Conservation (phyloP, 2,797 vertebrate species). For the Catamblyrhynchus diadema region DNA sequence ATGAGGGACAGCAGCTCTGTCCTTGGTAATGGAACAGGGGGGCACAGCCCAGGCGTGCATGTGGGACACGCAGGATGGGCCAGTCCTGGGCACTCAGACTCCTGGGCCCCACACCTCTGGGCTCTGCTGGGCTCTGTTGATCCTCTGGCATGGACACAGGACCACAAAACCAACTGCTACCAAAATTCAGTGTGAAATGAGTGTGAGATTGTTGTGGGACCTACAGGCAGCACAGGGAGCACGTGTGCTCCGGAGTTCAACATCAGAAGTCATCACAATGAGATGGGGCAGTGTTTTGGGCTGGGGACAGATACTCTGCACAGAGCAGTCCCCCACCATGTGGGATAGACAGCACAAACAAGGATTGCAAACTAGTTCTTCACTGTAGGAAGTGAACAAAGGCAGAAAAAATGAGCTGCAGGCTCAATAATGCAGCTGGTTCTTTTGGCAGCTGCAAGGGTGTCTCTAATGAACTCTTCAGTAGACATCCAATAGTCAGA, state of each 20-base stretch:
- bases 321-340: background rate
- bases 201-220: background rate
- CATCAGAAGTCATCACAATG: background rate
- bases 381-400: background rate
- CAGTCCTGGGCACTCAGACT: background rate
- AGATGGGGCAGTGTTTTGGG: background rate
- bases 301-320: background rate
- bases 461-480: background rate
- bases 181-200: background rate
- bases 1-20: background rate
- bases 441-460: background rate
- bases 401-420: background rate
- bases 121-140: background rate
- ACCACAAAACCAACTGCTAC: background rate
- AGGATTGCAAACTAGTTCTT: background rate
- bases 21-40: fast-evolving
- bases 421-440: background rate
- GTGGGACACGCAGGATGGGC: background rate
- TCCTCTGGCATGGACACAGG: background rate
- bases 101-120: background rate
- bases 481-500: background rate
- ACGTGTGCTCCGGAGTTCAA: background rate
- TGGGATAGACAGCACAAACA: background rate
- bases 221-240: background rate
- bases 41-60: background rate